Base-by-base conservation (phyloP, 1,140 invertebrate species). In the Diachasmimorpha longicaudata region DNA sequence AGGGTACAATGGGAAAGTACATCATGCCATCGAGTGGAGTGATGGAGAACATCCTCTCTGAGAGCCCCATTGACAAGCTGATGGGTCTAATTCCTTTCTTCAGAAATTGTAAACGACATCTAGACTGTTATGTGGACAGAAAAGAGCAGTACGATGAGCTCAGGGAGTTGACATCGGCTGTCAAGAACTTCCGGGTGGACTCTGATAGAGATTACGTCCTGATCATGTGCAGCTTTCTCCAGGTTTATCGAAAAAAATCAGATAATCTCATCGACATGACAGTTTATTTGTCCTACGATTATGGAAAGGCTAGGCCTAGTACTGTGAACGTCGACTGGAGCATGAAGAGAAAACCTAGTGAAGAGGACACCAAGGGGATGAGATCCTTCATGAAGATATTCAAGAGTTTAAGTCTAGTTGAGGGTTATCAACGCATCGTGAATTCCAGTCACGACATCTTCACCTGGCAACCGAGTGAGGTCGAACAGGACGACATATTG, bases 11-110 rank as follows among this genome's bases (percentile, higher is more conserved):
- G 11, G 83, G 83, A 39, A 84, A 82, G 67, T 85, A 82, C 81
- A 9, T 79, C 9, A 80, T 85, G 80, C 83, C 83, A 3, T 74
- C 79, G 58, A 78, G 77, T 5, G 42, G 82, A 13, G 70, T 82
- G 36, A 71, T 83, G 39, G 55, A 79, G 10, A 0, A 76, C 0
- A 63, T 83, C 66, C 42, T 77, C 0, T 0, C 36, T 0, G 42
- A 80, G 37, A 78, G 25, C 21, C 71, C 82, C 3, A 70, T 83
- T 1, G n/a, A 75, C 1, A 9, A 75, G 0, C 4, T 75, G 14
- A 68, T 46, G 25, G 67, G 77, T 36, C 0, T 83, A 25, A 71
- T 31, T 14, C 9, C 36, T 8, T 85, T 85, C 46, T 0, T 81
- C 44, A 79, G 25, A 58, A 78, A 52, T 19, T 84, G 79, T 21